Conservation (phyloP, 2,888 invertebrate genomes). For the Dynastes maya region DNA sequence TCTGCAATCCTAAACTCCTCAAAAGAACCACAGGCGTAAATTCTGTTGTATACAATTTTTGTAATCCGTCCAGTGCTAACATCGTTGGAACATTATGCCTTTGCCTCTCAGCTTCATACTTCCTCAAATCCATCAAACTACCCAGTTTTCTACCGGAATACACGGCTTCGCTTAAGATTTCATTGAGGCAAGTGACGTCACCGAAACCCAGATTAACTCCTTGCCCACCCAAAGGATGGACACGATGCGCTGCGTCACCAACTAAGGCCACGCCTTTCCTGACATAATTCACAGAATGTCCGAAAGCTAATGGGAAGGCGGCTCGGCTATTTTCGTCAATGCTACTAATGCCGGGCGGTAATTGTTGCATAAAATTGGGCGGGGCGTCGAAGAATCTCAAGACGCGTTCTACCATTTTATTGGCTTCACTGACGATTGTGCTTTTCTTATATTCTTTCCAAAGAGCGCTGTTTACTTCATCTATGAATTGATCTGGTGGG, state of each 20-base stretch:
- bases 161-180: conserved; percentile 79
- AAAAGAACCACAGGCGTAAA: conserved; percentile 84
- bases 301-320: conserved; percentile 93
- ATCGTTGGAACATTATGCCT: conserved; percentile 91
- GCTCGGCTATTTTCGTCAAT: conserved; percentile 81
- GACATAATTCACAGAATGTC: conserved; percentile 91
- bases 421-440: conserved; percentile 73
- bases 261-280: conserved; percentile 87
- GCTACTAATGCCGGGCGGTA: conserved; percentile 79
- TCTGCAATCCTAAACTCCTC: conserved; percentile 86
- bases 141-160: conserved; percentile 83
- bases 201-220: conserved; percentile 98
- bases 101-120: conserved; percentile 90
- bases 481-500: conserved; percentile 86
- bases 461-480: conserved; percentile 89
- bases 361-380: conserved; percentile 65
- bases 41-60: conserved; percentile 85
- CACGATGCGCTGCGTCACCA: conserved; percentile 92
- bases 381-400: conserved; percentile 68
- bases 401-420: conserved; percentile 72
- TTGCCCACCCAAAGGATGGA: conserved; percentile 98
- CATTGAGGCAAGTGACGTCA: conserved; percentile 85
- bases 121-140: conserved; percentile 79
- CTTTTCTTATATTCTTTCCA: conserved; percentile 77
- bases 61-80: conserved; percentile 89